phyloP scores from a whole-genome alignment of 2,797 vertebrate species.

The Clarias platycephalus region DNA sequence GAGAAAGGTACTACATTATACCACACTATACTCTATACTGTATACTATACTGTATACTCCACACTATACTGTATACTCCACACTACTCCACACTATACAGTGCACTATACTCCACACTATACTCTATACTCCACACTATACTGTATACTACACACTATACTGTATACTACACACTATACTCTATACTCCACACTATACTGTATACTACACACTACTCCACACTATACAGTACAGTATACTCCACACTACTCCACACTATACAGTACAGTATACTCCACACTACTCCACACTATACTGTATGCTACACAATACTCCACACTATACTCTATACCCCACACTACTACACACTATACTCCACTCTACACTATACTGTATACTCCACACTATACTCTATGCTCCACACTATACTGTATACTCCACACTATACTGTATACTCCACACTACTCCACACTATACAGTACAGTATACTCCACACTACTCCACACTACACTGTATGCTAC shows the following conservation, averaged over 20 bases:
- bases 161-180: background rate
- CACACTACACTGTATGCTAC: background rate
- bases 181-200: background rate
- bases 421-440: background rate
- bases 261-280: background rate
- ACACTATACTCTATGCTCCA: background rate
- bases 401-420: background rate
- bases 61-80: too few relatives aligned
- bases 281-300: background rate
- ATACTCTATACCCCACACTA: background rate
- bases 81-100: background rate
- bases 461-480: background rate
- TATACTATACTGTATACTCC: background rate
- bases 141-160: background rate
- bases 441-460: background rate
- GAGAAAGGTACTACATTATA: constrained; percentile 4
- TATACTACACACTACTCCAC: background rate
- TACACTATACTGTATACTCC: background rate
- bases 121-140: background rate
- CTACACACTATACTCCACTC: too few relatives aligned
- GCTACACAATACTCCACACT: background rate
- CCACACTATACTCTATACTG: too few relatives aligned
- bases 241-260: background rate
- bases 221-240: background rate
- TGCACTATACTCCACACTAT: background rate